Evolutionary conservation across 1,140 invertebrate species (phyloP).

Genomic region (Aphaenogaster rudis): DNA sequence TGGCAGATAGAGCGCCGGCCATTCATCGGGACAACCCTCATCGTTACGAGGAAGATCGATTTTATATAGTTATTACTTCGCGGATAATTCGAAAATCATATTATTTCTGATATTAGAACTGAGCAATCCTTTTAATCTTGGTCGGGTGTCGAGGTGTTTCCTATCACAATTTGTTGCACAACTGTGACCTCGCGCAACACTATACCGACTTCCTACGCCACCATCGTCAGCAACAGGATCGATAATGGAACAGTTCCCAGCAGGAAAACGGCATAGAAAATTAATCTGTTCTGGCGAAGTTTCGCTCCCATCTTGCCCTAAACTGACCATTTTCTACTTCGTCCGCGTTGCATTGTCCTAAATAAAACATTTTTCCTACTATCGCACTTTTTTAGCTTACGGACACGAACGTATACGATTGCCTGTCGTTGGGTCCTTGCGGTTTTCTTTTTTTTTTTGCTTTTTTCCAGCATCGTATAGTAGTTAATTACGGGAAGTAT

Average conservation of each 20-base stretch:
- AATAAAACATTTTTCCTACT: constrained; percentile 29
- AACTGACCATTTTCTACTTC: constrained; percentile 61
- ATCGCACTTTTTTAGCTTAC: constrained; percentile 5
- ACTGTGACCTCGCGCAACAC: background rate
- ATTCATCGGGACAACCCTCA: background rate
- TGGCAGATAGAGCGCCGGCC: background rate
- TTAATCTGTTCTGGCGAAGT: constrained; percentile 53
- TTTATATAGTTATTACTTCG: background rate
- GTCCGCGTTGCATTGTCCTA: constrained; percentile 38
- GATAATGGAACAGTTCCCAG: constrained; percentile 27
- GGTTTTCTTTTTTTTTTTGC: constrained; percentile 33
- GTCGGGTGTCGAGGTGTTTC: background rate
- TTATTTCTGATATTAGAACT: background rate
- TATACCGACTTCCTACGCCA: constrained; percentile 3
- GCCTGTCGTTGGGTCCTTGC: background rate
- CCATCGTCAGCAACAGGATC: constrained; percentile 35
- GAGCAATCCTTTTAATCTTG: background rate
- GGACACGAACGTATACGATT: constrained; percentile 21
- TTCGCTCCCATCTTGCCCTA: constrained; percentile 34
- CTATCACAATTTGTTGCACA: constrained; percentile 42
- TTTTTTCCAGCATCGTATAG: constrained; percentile 43
- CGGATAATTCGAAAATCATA: constrained; percentile 1
- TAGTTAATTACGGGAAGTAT: constrained; percentile 83
- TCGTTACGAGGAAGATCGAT: background rate
- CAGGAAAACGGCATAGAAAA: constrained; percentile 46